These are phyloP conservation scores for Nycteola revayana DNA, from an alignment of 2,888 invertebrate genomes.

Conservation along the genomic window DNA sequence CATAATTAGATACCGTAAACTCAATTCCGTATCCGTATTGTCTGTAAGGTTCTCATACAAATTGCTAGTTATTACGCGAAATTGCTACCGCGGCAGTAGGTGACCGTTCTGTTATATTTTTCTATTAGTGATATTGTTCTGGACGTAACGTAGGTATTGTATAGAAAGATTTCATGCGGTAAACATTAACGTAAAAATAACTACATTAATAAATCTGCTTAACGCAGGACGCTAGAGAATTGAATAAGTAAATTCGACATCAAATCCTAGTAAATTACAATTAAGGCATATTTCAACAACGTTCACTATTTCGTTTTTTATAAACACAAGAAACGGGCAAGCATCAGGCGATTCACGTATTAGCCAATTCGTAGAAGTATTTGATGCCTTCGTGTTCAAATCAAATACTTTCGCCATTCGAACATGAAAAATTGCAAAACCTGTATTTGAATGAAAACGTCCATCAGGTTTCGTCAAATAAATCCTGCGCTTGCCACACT, in stretches of 20 bases:
- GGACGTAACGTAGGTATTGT: neutral
- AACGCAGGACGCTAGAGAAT: too few species aligned
- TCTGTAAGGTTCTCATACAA: constrained; percentile 61
- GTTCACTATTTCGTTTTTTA: too few species aligned
- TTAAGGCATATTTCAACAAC: too few species aligned
- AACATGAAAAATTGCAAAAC: constrained; percentile 24
- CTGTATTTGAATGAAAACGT: constrained; percentile 26
- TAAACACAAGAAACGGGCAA: constrained; percentile 12
- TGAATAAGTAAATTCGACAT: too few species aligned
- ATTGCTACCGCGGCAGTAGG: constrained; percentile 52
- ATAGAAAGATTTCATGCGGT: too few species aligned
- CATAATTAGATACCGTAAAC: constrained; percentile 67
- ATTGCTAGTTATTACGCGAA: constrained; percentile 64
- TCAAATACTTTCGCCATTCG: constrained; percentile 24
- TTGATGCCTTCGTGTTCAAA: constrained; percentile 16
- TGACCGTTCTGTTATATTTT: constrained; percentile 44
- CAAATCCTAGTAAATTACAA: too few species aligned
- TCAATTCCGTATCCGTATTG: constrained; percentile 66
- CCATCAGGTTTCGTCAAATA: constrained; percentile 19
- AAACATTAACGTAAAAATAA: too few species aligned
- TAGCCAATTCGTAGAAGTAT: constrained; percentile 29
- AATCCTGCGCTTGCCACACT: constrained; percentile 29
- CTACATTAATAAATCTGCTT: too few species aligned
- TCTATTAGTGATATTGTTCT: constrained; percentile 13
- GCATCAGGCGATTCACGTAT: constrained; percentile 26